Conservation (phyloP, 30 jellyfish, hydroid and myxozoan genomes). For the Sanderia malayensis region DNA sequence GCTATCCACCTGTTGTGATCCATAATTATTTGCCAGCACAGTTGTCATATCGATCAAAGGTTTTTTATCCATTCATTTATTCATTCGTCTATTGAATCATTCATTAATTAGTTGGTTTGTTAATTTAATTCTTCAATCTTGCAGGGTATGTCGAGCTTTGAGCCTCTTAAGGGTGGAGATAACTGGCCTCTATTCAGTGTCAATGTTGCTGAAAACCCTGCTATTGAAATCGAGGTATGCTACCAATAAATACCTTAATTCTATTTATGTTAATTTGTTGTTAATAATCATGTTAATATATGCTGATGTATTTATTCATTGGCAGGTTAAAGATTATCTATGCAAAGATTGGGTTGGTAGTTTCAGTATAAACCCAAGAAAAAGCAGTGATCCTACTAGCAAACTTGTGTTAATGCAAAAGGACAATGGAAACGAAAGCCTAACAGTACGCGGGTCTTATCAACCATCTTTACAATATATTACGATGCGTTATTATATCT, state of each 20-base stretch:
- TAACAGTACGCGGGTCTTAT: too few relatives aligned
- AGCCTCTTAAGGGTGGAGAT: constrained; percentile 85
- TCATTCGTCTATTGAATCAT: too few relatives aligned
- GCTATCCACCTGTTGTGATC: constrained; percentile 82
- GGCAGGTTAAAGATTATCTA: constrained; percentile 50
- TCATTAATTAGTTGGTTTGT: too few relatives aligned
- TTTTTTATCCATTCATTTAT: too few relatives aligned
- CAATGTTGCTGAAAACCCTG: constrained; percentile 56
- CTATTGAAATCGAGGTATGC: constrained; percentile 62
- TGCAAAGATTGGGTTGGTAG: constrained; percentile 75
- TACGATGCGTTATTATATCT: too few relatives aligned
- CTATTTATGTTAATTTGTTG: too few relatives aligned
- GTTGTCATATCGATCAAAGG: constrained; percentile 63
- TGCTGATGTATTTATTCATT: not conserved
- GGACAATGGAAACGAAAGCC: constrained; percentile 22
- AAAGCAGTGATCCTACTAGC: constrained; percentile 30
- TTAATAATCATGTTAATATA: too few relatives aligned
- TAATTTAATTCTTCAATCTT: not conserved
- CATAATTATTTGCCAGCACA: constrained; percentile 85
- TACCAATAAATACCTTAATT: too few relatives aligned
- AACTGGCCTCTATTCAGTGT: constrained; percentile 94
- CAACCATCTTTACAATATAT: too few relatives aligned
- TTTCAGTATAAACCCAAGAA: constrained; percentile 25
- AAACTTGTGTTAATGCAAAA: constrained; percentile 17
- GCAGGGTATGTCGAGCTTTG: constrained; percentile 86